A percentile compares a stretch with the other conserved stretches of the same genome.
Evolutionary conservation across 2,797 vertebrate genomes (phyloP).

Genomic region (Myripristis jacobus): DNA sequence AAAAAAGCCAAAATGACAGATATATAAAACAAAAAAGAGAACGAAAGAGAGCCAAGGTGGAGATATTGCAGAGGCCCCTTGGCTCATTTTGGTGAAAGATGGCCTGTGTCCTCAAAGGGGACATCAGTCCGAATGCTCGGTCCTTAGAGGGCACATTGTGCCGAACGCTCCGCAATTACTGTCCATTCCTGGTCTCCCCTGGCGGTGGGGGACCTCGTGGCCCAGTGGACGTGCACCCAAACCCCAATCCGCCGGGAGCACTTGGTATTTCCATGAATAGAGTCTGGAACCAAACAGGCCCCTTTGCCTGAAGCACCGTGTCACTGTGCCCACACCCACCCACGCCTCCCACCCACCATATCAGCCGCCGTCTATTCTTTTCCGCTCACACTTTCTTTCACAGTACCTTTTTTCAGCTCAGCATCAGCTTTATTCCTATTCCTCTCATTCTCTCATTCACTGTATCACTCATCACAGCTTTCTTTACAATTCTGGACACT

Average conservation of each 20-base stretch:
- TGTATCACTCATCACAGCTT: not conserved
- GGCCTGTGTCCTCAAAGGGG: conserved; percentile 42
- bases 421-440: not conserved
- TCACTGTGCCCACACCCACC: conserved; percentile 10
- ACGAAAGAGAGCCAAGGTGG: conserved; percentile 2
- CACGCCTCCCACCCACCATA: not conserved
- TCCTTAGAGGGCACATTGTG: conserved; percentile 52
- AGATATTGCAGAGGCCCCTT: conserved; percentile 17
- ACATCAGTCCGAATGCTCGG: conserved; percentile 45
- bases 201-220: conserved; percentile 27
- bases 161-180: conserved; percentile 59
- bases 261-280: conserved; percentile 75
- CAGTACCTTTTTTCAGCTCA: not conserved
- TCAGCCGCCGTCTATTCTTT: not conserved
- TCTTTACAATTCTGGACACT: not conserved
- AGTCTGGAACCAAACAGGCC: conserved; percentile 54
- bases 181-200: conserved; percentile 24
- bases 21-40: conserved; percentile 17
- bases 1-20: conserved; percentile 6
- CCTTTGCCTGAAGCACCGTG: conserved; percentile 57
- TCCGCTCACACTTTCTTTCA: conserved; percentile 3
- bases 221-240: conserved; percentile 43
- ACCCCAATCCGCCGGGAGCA: conserved; percentile 48
- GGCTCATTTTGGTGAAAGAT: conserved; percentile 64
- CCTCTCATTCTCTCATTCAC: not conserved